Conservation (phyloP, 2,888 invertebrate genomes). For the Odontomyia ornata region DNA sequence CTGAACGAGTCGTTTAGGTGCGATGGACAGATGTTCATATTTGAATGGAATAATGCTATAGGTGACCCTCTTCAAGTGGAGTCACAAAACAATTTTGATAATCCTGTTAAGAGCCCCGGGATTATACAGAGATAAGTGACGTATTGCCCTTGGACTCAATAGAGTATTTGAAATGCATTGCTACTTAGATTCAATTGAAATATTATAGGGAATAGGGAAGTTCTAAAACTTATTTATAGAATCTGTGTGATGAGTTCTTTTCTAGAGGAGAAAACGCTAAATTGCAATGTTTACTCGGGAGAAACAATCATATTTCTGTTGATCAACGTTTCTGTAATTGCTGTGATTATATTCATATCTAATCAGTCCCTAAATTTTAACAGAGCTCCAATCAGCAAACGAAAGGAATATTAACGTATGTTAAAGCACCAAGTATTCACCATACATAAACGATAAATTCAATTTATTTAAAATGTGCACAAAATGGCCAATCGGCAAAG, state of each 20-base stretch:
- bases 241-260: not conserved
- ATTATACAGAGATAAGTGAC: constrained; percentile 47
- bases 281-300: no score
- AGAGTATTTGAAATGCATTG: constrained; percentile 6
- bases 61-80: constrained; percentile 47
- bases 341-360: no score
- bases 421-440: no score
- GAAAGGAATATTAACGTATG: no score
- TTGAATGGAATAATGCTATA: constrained; percentile 28
- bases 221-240: no score
- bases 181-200: not conserved
- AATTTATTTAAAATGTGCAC: no score
- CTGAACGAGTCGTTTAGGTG: not conserved
- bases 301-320: no score
- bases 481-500: no score
- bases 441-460: no score
- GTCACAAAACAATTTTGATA: constrained; percentile 49
- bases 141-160: constrained; percentile 34
- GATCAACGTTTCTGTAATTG: no score
- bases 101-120: constrained; percentile 49
- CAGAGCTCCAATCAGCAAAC: no score
- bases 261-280: not conserved
- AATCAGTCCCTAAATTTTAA: no score
- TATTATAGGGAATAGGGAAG: not conserved
- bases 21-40: constrained; percentile 22